phyloP scores from a whole-genome alignment of 1,140 invertebrate genomes.

The Forficula auricularia region DNA sequence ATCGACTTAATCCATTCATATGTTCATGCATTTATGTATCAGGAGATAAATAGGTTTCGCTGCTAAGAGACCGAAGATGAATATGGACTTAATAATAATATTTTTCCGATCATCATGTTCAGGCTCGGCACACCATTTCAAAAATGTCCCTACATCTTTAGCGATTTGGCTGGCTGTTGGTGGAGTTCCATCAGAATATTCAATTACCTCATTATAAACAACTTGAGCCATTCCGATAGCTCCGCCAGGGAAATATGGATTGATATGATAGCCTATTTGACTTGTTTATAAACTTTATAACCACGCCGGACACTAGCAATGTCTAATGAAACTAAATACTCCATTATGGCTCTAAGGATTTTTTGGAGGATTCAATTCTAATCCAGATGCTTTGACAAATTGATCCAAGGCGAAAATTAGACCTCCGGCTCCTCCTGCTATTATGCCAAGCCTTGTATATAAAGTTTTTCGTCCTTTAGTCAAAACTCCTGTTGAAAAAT shows the following conservation, averaged over 20 bases:
- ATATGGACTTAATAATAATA: constrained; percentile 75
- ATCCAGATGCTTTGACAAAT: constrained; percentile 63
- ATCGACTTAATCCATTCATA: no score
- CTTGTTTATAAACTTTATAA: constrained; percentile 98
- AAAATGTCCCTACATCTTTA: constrained; percentile 89
- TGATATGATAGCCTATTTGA: constrained; percentile 92
- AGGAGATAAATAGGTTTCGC: no score
- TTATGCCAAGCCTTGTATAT: constrained; percentile 53
- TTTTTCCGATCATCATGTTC: constrained; percentile 79
- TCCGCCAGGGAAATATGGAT: constrained; percentile 95
- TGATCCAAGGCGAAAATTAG: constrained; percentile 70
- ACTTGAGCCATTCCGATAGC: constrained; percentile 95
- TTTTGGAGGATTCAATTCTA: constrained; percentile 60
- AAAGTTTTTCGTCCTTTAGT: constrained; percentile 52
- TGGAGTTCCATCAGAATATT: constrained; percentile 78
- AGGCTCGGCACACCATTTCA: constrained; percentile 83
- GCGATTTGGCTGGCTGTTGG: constrained; percentile 86
- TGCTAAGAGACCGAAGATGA: no score
- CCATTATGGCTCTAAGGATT: constrained; percentile 73
- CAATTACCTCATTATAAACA: constrained; percentile 55
- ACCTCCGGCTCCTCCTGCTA: constrained; percentile 61
- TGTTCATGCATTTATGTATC: no score
- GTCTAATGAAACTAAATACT: constrained; percentile 55
- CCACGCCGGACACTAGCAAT: constrained; percentile 80
- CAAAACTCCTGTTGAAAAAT: constrained; percentile 53